A percentile compares a stretch with the other conserved stretches of the same genome.
Evolutionary conservation across 2,888 invertebrate genomes (phyloP).

Genomic region (Geophilus truncorum): DNA sequence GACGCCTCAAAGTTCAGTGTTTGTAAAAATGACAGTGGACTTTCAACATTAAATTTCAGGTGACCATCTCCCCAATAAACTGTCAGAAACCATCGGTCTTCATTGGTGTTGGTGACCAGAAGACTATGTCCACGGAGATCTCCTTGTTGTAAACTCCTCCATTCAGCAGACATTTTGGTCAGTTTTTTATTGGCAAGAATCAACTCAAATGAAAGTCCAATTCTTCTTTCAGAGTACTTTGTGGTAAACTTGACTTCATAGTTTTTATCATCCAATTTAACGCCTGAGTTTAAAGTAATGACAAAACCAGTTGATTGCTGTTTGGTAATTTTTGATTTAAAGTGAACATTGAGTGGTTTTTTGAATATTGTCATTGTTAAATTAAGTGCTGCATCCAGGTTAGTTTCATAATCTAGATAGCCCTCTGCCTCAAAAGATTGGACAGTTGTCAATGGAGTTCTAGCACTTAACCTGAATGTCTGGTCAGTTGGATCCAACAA

Average conservation of each 20-base stretch:
- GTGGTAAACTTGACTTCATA: neutral
- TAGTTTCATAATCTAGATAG: neutral
- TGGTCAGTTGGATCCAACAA: neutral
- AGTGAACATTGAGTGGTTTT: neutral
- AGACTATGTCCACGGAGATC: neutral
- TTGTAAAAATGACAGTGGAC: neutral
- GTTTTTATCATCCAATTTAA: neutral
- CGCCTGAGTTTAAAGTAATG: neutral
- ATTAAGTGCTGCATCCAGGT: neutral
- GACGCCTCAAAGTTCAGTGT: too few relatives aligned
- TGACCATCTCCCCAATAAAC: neutral
- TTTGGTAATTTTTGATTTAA: neutral
- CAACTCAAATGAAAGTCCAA: neutral
- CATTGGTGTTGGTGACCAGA: neutral
- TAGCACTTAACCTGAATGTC: neutral
- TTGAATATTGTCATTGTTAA: neutral
- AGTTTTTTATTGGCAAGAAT: neutral
- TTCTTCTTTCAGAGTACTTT: neutral
- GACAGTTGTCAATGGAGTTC: neutral
- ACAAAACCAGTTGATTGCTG: neutral
- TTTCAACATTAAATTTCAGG: neutral
- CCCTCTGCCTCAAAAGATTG: neutral
- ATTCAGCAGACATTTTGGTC: neutral
- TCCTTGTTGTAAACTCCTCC: neutral
- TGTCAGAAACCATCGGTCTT: neutral